Base-by-base conservation (phyloP, 2,888 invertebrate genomes). In the Nomada fucata region DNA sequence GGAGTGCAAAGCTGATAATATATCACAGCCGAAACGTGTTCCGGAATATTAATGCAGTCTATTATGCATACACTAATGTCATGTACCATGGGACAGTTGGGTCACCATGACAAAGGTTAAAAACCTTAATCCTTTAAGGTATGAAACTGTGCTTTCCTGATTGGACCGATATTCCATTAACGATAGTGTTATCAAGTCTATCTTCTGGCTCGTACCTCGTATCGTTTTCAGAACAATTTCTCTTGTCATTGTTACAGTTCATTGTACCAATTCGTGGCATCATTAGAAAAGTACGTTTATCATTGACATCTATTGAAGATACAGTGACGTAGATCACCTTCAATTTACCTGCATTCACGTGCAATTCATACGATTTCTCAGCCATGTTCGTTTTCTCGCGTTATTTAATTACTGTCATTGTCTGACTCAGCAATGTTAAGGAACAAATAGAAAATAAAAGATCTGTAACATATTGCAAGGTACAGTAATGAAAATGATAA, bases 1-100 rank as follows among this genome's bases (percentile, higher is more conserved):
- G 87, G 86, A 83, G 83, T 82, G 83, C 82, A 86, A 88, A 86
- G 75, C 85, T 81, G 83, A 88, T 88, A 88, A 88, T 88, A 88
- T 88, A 88, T 88, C 88, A 86, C 80, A 63, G 68, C 29, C 61
- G 57, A 76, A 84, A 77, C 83, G 80, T 85, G 86, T 88, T 77
- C 79, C 72, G 67, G 85, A 88, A 88, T 88, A 88, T 88, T 88
- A 88, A 88, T 86, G 88, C 59, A 63, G 57, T 83, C 80, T 82
- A 88, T 88, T 88, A 88, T 83, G 65, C 20, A 26, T 23, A 77
- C 64, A 29, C 79, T 55, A 55, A 36, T 52, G 36, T 9, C 5
- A 18, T 52, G 57, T 64, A 69, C 29, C 29, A 47, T 44, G 29
- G 52, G 57, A 61, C 67, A 52, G 9, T 29, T 59, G 15, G 29